A percentile compares a stretch with the other conserved stretches of the same genome.
These are phyloP conservation scores for Conger conger DNA, from an alignment of 2,113 vertebrate species.

Conservation along the genomic window DNA sequence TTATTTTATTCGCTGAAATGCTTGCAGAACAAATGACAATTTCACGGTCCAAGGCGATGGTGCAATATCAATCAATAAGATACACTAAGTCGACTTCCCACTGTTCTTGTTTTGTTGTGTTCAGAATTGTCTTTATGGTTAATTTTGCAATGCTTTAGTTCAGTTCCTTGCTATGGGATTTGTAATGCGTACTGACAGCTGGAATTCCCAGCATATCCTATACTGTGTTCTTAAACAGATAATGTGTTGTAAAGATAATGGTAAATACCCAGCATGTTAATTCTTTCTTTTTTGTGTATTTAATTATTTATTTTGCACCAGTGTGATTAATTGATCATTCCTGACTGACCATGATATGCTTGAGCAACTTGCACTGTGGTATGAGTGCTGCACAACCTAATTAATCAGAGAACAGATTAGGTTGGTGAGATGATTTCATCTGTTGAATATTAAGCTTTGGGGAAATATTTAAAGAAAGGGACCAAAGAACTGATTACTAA, in stretches of 20 bases:
- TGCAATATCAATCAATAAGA: slow-evolving; percentile 60
- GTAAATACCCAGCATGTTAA: background rate
- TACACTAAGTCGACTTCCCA: slow-evolving; percentile 61
- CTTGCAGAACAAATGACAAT: slow-evolving; percentile 73
- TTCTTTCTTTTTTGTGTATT: background rate
- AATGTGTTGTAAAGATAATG: background rate
- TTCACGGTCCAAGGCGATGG: slow-evolving; percentile 66
- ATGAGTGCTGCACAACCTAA: background rate
- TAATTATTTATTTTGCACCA: too few relatives aligned
- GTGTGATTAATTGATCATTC: background rate
- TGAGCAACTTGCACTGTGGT: background rate
- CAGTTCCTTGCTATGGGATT: slow-evolving; percentile 49
- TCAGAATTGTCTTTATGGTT: slow-evolving; percentile 54
- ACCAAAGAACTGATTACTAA: background rate
- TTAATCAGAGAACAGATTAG: background rate
- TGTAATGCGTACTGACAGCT: slow-evolving; percentile 49
- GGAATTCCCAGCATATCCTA: too few relatives aligned
- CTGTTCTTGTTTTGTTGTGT: slow-evolving; percentile 62
- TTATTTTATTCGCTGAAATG: slow-evolving; percentile 70
- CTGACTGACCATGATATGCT: background rate
- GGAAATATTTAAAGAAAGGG: background rate
- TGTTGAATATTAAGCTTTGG: background rate
- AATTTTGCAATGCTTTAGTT: slow-evolving; percentile 47
- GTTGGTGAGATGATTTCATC: background rate
- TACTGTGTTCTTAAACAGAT: too few relatives aligned